phyloP scores from a whole-genome alignment of 2,113 vertebrate genomes.

The Etheostoma cragini region DNA sequence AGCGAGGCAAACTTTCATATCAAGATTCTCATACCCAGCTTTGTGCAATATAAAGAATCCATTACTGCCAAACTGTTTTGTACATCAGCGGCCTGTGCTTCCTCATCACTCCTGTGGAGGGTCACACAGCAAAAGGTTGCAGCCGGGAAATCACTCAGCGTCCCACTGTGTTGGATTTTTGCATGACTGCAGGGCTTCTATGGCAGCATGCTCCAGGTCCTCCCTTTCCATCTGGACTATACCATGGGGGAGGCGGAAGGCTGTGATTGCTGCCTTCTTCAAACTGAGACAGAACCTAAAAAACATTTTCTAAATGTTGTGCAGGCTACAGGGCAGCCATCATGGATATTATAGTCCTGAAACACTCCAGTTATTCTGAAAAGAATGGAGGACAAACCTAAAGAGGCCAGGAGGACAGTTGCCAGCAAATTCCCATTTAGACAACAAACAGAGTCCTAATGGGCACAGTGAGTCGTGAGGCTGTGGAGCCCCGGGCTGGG shows the following conservation, averaged over 20 bases:
- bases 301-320: constrained; percentile 26
- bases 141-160: constrained; percentile 24
- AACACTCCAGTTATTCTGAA: constrained; percentile 62
- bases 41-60: not conserved
- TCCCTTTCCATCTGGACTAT: constrained; percentile 54
- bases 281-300: constrained; percentile 18
- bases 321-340: constrained; percentile 17
- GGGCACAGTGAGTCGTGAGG: constrained; percentile 58
- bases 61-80: not conserved
- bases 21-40: not conserved
- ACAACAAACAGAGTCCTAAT: constrained; percentile 58
- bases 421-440: constrained; percentile 65
- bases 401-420: constrained; percentile 56
- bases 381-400: constrained; percentile 34
- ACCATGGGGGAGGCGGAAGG: constrained; percentile 39
- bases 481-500: constrained; percentile 40
- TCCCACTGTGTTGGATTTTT: constrained; percentile 26
- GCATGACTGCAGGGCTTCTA: constrained; percentile 52
- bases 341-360: constrained; percentile 46
- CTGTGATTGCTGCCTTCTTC: constrained; percentile 26
- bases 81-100: not conserved
- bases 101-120: not conserved
- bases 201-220: constrained; percentile 37
- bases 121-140: constrained; percentile 26
- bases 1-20: constrained; percentile 6